phyloP scores from a whole-genome alignment of 2,113 vertebrate species.

The Aythya baeri region DNA sequence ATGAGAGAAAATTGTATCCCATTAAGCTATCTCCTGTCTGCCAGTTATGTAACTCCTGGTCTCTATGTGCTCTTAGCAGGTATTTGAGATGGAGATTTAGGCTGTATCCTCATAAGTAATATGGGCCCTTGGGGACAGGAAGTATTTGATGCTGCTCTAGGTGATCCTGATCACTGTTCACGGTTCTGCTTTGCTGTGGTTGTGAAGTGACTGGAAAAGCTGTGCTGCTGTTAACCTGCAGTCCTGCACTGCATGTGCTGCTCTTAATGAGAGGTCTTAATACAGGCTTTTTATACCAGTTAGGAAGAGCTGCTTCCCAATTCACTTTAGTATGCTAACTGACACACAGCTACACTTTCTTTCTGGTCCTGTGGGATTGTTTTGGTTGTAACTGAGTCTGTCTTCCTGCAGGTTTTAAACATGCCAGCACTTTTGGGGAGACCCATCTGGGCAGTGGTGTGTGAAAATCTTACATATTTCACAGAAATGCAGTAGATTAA shows the following conservation, averaged over 20 bases:
- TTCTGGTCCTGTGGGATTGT: not conserved
- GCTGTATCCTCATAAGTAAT: not conserved
- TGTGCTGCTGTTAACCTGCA: not conserved
- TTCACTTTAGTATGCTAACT: not conserved
- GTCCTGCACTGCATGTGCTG: not conserved
- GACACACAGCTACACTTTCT: rapidly evolving
- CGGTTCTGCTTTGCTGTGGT: not conserved
- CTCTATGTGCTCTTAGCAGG: not conserved
- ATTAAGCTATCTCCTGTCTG: not conserved
- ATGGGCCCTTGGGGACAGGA: not conserved
- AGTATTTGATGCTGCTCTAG: not conserved
- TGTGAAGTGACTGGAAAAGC: not conserved
- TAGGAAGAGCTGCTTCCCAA: not conserved
- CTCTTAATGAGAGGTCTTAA: not conserved
- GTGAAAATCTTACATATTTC: not conserved
- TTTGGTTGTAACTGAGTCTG: not conserved
- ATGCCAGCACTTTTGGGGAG: not conserved
- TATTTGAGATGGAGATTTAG: not conserved
- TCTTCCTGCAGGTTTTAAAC: not conserved
- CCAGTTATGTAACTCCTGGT: not conserved
- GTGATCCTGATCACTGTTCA: not conserved
- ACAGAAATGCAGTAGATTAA: not conserved
- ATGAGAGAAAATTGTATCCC: not conserved
- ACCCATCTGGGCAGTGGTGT: not conserved
- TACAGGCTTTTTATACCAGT: not conserved